These are phyloP conservation scores for Homalodisca vitripennis DNA, from an alignment of 1,140 invertebrate genomes.

Conservation along the genomic window DNA sequence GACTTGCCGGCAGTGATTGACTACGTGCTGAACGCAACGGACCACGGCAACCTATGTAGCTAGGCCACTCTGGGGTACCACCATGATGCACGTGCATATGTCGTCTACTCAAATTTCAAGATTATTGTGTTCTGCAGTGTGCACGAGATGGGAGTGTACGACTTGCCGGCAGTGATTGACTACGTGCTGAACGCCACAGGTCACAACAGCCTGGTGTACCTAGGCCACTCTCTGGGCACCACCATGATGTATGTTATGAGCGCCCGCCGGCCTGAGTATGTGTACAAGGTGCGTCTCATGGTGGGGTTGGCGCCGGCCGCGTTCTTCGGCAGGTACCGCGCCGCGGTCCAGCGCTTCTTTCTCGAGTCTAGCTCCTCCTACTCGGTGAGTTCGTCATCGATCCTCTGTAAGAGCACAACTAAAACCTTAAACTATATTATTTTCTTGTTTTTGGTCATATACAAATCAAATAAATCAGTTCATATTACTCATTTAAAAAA, in stretches of 20 bases:
- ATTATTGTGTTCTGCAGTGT: constrained; percentile 54
- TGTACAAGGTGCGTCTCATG: constrained; percentile 50
- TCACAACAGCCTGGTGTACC: constrained; percentile 55
- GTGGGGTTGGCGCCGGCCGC: constrained; percentile 51
- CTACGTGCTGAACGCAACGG: constrained; percentile 56
- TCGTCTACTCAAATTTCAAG: too few relatives aligned
- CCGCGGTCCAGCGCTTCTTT: neutral
- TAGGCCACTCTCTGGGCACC: constrained; percentile 61
- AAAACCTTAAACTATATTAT: too few relatives aligned
- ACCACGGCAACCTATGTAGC: constrained; percentile 55
- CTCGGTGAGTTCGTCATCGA: too few relatives aligned
- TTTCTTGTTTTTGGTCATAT: too few relatives aligned
- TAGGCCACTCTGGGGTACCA: constrained; percentile 60
- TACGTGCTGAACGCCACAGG: constrained; percentile 56
- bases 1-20: constrained; percentile 70
- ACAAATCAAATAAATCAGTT: too few relatives aligned
- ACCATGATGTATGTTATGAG: constrained; percentile 62
- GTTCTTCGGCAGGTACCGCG: constrained; percentile 11
- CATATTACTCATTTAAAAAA: too few relatives aligned
- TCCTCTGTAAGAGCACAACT: too few relatives aligned
- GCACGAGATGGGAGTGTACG: constrained; percentile 65
- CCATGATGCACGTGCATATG: constrained; percentile 60
- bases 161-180: constrained; percentile 68
- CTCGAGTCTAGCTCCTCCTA: constrained; percentile 2
- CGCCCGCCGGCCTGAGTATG: constrained; percentile 55